Conservation (phyloP, 1,140 invertebrate species). For the Hermetia illucens region DNA sequence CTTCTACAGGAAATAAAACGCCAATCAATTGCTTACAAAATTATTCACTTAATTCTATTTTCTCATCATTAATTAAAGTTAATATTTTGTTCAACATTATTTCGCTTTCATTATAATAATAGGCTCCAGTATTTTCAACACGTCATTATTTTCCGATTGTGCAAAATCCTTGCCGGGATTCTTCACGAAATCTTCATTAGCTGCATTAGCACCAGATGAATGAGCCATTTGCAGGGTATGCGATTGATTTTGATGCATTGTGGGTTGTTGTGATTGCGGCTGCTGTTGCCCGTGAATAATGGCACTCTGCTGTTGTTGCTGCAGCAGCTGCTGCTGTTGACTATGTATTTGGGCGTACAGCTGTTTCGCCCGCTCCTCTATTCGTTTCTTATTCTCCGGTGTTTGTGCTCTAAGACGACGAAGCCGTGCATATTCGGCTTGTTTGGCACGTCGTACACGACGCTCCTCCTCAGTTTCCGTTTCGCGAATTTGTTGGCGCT, state of each 20-base stretch:
- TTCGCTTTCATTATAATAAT: slow-evolving; percentile 31
- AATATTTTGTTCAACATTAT: slow-evolving; percentile 13
- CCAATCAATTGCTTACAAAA: too few species aligned
- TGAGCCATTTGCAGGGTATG: slow-evolving; percentile 6
- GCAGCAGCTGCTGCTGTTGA: slow-evolving; percentile 10
- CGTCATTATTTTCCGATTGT: slow-evolving; percentile 23
- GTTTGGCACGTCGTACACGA: slow-evolving; percentile 22
- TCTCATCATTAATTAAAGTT: background rate
- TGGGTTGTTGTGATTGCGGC: slow-evolving; percentile 3
- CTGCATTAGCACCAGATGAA: slow-evolving; percentile 6
- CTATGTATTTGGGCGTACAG: slow-evolving; percentile 13
- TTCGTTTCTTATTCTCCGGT: slow-evolving; percentile 10
- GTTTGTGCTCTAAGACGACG: slow-evolving; percentile 24
- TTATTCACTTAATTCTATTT: too few species aligned
- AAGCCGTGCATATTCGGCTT: slow-evolving; percentile 26
- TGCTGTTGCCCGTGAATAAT: too few species aligned
- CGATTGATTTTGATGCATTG: background rate
- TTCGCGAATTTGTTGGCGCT: slow-evolving; percentile 23
- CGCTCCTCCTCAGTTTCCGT: slow-evolving; percentile 25
- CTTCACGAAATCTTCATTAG: slow-evolving; percentile 9
- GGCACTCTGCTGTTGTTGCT: slow-evolving; percentile 13
- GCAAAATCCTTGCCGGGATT: slow-evolving; percentile 7
- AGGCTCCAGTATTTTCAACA: slow-evolving; percentile 29
- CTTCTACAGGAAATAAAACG: too few species aligned
- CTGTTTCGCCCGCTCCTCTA: slow-evolving; percentile 10